Conservation (phyloP, 53 echinoderm and acorn worm genomes). For the Arbacia lixula region DNA sequence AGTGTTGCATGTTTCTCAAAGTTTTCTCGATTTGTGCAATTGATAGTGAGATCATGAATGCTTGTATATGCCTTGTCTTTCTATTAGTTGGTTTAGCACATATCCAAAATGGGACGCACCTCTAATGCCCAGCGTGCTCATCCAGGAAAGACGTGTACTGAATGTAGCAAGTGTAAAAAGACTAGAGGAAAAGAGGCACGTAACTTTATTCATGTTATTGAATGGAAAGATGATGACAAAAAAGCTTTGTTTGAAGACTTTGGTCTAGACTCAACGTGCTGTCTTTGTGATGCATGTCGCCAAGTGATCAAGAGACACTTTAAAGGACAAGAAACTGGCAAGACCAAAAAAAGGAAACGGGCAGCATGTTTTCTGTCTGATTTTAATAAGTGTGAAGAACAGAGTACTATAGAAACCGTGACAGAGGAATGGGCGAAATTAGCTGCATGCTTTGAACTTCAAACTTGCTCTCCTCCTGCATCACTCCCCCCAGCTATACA, state of each 20-base stretch:
- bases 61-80: too few relatives aligned
- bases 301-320: not conserved
- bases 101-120: not conserved
- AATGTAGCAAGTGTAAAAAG: not conserved
- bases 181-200: not conserved
- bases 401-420: too few relatives aligned
- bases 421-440: not conserved
- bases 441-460: not conserved
- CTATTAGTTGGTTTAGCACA: too few relatives aligned
- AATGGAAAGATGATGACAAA: not conserved
- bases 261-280: not conserved
- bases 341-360: not conserved
- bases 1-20: too few relatives aligned
- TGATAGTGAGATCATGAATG: too few relatives aligned
- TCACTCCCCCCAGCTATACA: not conserved
- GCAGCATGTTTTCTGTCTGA: not conserved
- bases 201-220: not conserved
- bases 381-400: not conserved
- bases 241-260: not conserved
- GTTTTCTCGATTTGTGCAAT: too few relatives aligned
- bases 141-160: not conserved
- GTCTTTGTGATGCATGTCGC: constrained; percentile 5
- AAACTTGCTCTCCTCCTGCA: not conserved
- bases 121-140: not conserved
- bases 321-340: not conserved